A percentile compares a stretch with the other conserved stretches of the same genome.
These are phyloP conservation scores for Cheiracanthium punctorium DNA, from an alignment of 2,888 invertebrate genomes.

Conservation along the genomic window DNA sequence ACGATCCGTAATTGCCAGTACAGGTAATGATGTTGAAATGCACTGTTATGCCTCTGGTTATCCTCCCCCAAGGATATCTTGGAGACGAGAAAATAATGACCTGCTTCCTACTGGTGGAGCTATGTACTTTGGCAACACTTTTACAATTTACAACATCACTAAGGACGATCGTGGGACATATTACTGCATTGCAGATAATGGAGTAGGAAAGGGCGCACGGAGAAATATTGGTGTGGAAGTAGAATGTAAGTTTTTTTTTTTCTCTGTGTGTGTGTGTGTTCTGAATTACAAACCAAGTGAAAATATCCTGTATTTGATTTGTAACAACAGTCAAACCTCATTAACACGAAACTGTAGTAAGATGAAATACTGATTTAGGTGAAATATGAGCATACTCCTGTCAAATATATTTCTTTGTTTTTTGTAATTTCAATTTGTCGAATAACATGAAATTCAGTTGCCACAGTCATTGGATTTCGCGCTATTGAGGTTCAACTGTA, in stretches of 20 bases:
- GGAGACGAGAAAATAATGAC: constrained; percentile 94
- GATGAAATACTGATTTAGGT: no score
- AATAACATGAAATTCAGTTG: no score
- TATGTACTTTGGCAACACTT: constrained; percentile 79
- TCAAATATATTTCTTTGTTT: no score
- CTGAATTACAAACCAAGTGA: background rate
- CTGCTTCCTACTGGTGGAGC: constrained; percentile 84
- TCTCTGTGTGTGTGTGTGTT: no score
- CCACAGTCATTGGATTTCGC: no score
- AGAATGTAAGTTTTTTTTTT: constrained; percentile 69
- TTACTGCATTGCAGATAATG: constrained; percentile 85
- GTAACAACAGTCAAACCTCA: no score
- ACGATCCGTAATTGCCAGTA: constrained; percentile 82
- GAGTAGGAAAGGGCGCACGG: constrained; percentile 77
- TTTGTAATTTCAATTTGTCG: no score
- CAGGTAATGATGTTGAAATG: constrained; percentile 76
- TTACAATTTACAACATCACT: constrained; percentile 85
- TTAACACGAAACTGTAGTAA: no score
- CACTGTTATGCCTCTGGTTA: constrained; percentile 93
- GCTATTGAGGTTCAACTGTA: no score
- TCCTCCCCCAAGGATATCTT: constrained; percentile 87
- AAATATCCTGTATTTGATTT: background rate
- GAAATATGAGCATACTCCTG: no score
- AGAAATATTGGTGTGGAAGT: constrained; percentile 91
- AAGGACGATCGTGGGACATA: constrained; percentile 95